Base-by-base conservation (phyloP, 2,888 invertebrate genomes). In the Timandra comae region DNA sequence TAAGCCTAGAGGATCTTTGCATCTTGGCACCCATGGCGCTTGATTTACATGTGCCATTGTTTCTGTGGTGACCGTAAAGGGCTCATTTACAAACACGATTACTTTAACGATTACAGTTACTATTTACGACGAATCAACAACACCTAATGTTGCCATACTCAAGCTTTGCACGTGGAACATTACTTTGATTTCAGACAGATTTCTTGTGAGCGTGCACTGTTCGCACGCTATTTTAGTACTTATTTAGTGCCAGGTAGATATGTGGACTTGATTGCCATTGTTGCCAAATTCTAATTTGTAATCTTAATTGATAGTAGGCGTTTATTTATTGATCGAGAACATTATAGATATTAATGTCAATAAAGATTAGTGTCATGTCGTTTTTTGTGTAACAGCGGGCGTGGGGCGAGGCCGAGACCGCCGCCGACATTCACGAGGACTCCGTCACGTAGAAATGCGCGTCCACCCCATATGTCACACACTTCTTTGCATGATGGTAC, bases 381-480 rank as follows among this genome's bases (percentile, higher is more conserved):
- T 8, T 11, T 24, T 2, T 10, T 11, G 11, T 22, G n/a, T 8
- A 9, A 9, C 25, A 91, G 92, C 63, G 91, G 90, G 16, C 84
- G 92, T 45, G 90, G 90, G 4, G 67, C 86, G 33, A 74, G 89
- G 12, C 77, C 80, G 30, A 65, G 84, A 31, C 89, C 91, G 30
- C 92, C 92, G 38, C 93, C 93, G 26, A 86, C 90, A 40, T 94
- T 94, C 75, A 91, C 91, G 33, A 87, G 94, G 49, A 91, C 92
- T 7, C 93, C 94, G 26, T 94, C 93, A 52, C 88, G 93, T 38
- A 88, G 94, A 44, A 92, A 91, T 62, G 90, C 91, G 42, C 87
- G 93, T 37, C 88, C 90, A 21, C 37, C 62, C 11, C 77, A 76
- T 49, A 56, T 66, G 27, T 73, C 77, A 8, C 79, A 78, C 51